Percentiles rank a stretch among this genome's conserved stretches.
phyloP scores from a whole-genome alignment of 2,797 vertebrate species.

The Sebastes taczanowskii region DNA sequence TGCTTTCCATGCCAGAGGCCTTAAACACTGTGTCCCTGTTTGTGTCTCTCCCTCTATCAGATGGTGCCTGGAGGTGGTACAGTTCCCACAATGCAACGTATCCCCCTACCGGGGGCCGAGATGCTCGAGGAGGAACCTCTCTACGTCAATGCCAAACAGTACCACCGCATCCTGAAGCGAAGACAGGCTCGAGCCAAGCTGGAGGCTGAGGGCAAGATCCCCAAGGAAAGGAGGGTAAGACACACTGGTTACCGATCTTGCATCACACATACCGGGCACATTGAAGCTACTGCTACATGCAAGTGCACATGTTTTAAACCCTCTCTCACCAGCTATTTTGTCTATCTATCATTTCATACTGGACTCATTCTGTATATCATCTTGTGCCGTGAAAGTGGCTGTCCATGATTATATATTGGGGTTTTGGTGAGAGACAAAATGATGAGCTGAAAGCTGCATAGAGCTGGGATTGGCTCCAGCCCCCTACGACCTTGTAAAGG shows the following conservation, averaged over 20 bases:
- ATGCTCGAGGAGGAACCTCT: constrained; percentile 98
- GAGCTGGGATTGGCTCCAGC: not conserved
- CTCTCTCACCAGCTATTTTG: not conserved
- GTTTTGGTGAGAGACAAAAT: not conserved
- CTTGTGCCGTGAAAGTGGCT: not conserved
- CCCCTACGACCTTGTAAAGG: not conserved
- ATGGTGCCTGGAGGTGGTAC: constrained; percentile 95
- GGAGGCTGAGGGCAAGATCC: constrained; percentile 97
- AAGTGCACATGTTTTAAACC: not conserved
- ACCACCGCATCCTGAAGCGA: constrained; percentile 92
- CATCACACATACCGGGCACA: not conserved
- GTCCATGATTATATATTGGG: not conserved
- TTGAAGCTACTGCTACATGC: not conserved
- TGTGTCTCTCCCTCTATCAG: constrained; percentile 68
- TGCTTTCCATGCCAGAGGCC: not conserved
- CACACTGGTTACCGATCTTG: not conserved
- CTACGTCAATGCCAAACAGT: constrained; percentile 88
- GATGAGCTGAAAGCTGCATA: not conserved
- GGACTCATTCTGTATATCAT: not conserved
- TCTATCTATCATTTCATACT: not conserved
- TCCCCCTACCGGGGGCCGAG: constrained; percentile 95
- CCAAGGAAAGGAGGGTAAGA: constrained; percentile 95
- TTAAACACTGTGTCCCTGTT: constrained; percentile 21
- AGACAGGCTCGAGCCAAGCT: constrained; percentile 94
- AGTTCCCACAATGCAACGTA: constrained; percentile 94